Percentiles rank a stretch among this genome's conserved stretches.
These are phyloP conservation scores for Paratrypauchen microcephalus DNA, from an alignment of 2,797 vertebrate species.

Conservation along the genomic window DNA sequence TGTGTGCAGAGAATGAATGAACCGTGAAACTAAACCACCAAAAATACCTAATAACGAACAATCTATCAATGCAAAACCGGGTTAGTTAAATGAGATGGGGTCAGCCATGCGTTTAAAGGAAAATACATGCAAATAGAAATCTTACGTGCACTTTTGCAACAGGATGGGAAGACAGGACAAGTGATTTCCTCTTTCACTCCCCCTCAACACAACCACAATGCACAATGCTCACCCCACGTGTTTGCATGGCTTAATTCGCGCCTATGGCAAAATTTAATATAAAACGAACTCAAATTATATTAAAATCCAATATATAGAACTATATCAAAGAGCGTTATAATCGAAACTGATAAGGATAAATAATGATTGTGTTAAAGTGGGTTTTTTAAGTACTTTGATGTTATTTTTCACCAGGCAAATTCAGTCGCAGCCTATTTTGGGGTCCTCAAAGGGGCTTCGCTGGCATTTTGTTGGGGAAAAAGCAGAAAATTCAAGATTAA, in stretches of 20 bases:
- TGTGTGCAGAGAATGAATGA: slow-evolving; percentile 24
- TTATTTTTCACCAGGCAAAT: slow-evolving; percentile 23
- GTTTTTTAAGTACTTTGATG: rapidly evolving
- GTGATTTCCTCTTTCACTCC: slow-evolving; percentile 38
- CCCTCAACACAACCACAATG: slow-evolving; percentile 14
- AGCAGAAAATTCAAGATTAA: neutral
- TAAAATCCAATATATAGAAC: neutral
- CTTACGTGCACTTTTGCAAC: slow-evolving; percentile 61
- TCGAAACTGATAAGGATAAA: too few relatives aligned
- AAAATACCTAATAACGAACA: neutral
- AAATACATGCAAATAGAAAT: slow-evolving; percentile 58
- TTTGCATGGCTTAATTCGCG: slow-evolving; percentile 14
- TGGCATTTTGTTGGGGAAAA: neutral
- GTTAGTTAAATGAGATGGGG: neutral
- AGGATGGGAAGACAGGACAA: slow-evolving; percentile 43
- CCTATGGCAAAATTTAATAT: slow-evolving; percentile 47
- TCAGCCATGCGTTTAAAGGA: neutral
- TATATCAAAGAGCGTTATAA: neutral
- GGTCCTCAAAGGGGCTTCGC: slow-evolving; percentile 30
- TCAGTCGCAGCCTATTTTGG: neutral
- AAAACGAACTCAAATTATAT: neutral
- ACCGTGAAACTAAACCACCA: neutral
- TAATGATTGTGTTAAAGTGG: rapidly evolving
- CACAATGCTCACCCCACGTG: slow-evolving; percentile 21
- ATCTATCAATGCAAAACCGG: slow-evolving; percentile 35